Evolutionary conservation across 2,797 vertebrate genomes (phyloP).

Genomic region (Brotogeris chrysoptera): DNA sequence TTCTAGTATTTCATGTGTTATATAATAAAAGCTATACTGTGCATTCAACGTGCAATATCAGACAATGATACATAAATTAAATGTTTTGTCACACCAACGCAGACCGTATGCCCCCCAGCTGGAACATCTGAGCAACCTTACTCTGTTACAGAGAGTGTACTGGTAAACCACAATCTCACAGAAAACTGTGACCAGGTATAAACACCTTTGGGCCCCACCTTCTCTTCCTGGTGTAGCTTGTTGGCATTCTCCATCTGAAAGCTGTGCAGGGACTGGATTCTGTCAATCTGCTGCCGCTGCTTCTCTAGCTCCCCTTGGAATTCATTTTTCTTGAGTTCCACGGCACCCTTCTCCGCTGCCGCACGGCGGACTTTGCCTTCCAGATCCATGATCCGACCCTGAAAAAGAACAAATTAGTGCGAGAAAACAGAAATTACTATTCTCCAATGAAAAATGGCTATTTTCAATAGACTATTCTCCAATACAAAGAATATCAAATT

Average conservation of each 20-base stretch:
- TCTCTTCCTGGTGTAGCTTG: slow-evolving; percentile 83
- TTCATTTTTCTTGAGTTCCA: slow-evolving; percentile 86
- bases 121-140: not conserved
- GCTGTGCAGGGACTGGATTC: slow-evolving; percentile 84
- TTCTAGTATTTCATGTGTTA: not conserved
- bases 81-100: not conserved
- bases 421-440: not conserved
- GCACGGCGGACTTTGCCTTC: slow-evolving; percentile 85
- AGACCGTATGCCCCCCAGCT: not conserved
- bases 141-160: not conserved
- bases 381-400: slow-evolving; percentile 87
- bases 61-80: not conserved
- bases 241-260: slow-evolving; percentile 84
- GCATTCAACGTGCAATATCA: not conserved
- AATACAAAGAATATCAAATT: not conserved
- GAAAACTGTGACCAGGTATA: not conserved
- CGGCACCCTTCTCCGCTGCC: slow-evolving; percentile 80
- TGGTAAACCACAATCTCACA: not conserved
- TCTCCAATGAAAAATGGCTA: not conserved
- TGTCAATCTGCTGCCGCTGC: slow-evolving; percentile 84
- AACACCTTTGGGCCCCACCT: slow-evolving; percentile 76
- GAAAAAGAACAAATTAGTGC: not conserved
- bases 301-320: slow-evolving; percentile 83
- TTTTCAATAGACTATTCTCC: not conserved
- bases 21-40: not conserved